phyloP scores from a whole-genome alignment of 2,113 vertebrate genomes.

The Eurystomus gularis region DNA sequence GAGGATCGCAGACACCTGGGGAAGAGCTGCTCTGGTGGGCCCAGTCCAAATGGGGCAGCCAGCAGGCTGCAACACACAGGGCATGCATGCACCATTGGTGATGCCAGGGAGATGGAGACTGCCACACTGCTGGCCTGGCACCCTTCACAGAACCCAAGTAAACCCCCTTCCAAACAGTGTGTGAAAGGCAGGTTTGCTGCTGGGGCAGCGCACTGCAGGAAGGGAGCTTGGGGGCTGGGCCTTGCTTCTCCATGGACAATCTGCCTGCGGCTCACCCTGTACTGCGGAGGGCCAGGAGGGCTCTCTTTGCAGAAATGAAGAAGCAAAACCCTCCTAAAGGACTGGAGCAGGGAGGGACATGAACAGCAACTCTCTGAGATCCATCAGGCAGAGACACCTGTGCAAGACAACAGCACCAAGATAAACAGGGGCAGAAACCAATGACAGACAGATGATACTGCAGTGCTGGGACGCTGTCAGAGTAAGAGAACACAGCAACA shows the following conservation, averaged over 20 bases:
- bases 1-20: background rate
- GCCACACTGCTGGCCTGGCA: background rate
- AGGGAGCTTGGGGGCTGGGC: background rate
- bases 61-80: background rate
- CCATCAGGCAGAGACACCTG: background rate
- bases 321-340: background rate
- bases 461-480: background rate
- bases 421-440: background rate
- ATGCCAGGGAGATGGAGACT: background rate
- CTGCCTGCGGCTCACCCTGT: background rate
- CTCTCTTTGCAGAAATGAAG: background rate
- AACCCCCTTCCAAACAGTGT: background rate
- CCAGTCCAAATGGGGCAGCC: background rate
- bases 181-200: background rate
- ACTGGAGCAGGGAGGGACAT: background rate
- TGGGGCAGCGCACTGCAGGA: background rate
- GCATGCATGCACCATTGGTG: fast-evolving
- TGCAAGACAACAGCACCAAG: background rate
- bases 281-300: background rate
- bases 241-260: background rate
- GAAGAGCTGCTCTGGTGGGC: background rate
- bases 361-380: background rate
- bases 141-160: background rate
- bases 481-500: background rate
- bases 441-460: background rate